Base-by-base conservation (phyloP, 2,797 vertebrate species). In the Helostoma temminkii region DNA sequence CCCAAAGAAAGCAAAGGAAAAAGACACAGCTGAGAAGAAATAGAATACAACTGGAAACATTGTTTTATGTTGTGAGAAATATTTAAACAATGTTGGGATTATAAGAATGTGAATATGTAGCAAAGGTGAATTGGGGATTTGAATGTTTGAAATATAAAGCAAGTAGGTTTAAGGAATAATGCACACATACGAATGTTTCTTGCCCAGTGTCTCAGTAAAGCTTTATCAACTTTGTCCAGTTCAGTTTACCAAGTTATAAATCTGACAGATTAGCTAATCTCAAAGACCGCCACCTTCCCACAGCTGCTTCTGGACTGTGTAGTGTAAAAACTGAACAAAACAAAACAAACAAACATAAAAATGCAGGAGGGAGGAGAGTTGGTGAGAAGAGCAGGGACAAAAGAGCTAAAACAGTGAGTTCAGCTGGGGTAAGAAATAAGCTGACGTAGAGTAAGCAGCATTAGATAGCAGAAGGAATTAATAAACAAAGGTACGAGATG, bases 191-290 rank as follows among this genome's bases (percentile, higher is more conserved):
- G 9, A 25, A 18, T 45, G 50, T 60, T 58, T 60, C 6, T 39
- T 37, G 28, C 24, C 37, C 26, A 37, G 42, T 18, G 34, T 43
- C 12, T 71, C 28, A 56, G 26, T 45, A 22, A 41, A 49, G 42
- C 21, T 69, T 60, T 28, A 60, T 52, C 18, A 72, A 46, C 26
- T 57, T 50, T 69, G 41, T 57, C 48, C 54, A 71, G 43, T 65
- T 75, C 52, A 64, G 52, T 57, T 79, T 71, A 45, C 42, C 1
- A 43, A 80, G 60, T 77, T 45, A 80, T 87, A 71, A 84, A 85
- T 82, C 62, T 65, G 21, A 56, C 46, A 63, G 66, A 76, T 83
- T 45, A 71, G 43, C 54, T 66, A 25, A 63, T 39, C 15, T 66
- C 53, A 60, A 50, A 75, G 41, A 30, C 52, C 46, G 54, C 45